phyloP scores from a whole-genome alignment of 1,140 invertebrate species.

The Drosophila navojoa region DNA sequence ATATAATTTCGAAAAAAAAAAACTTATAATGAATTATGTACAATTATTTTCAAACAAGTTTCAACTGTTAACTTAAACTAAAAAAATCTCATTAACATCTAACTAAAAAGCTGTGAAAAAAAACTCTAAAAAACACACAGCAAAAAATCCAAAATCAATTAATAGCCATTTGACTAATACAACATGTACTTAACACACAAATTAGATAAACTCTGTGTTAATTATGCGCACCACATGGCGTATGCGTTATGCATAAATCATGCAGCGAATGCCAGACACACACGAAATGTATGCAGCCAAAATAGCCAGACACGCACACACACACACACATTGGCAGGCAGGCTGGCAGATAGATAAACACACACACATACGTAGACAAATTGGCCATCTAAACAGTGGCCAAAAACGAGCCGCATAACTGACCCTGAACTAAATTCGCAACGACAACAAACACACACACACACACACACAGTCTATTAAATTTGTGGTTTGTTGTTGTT shows the following conservation, averaged over 20 bases:
- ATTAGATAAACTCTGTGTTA: not conserved
- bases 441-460: no score
- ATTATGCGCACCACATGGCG: slow-evolving; percentile 48
- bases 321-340: slow-evolving; percentile 7
- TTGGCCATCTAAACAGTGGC: slow-evolving; percentile 54
- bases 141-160: not conserved
- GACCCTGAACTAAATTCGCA: slow-evolving; percentile 76
- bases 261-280: slow-evolving; percentile 47
- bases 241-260: slow-evolving; percentile 75
- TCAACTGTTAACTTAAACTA: not conserved
- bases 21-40: no score
- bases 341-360: not conserved
- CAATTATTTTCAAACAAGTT: no score
- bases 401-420: slow-evolving; percentile 63
- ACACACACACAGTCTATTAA: slow-evolving; percentile 22
- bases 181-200: not conserved
- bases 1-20: no score
- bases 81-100: no score
- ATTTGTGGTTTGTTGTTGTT: slow-evolving; percentile 38
- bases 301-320: not conserved
- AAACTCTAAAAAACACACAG: not conserved
- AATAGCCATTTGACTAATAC: not conserved
- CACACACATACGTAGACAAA: slow-evolving; percentile 30
- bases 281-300: no score
- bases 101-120: not conserved